Base-by-base conservation (phyloP, 2,888 invertebrate genomes). In the Cybosia mesomella region DNA sequence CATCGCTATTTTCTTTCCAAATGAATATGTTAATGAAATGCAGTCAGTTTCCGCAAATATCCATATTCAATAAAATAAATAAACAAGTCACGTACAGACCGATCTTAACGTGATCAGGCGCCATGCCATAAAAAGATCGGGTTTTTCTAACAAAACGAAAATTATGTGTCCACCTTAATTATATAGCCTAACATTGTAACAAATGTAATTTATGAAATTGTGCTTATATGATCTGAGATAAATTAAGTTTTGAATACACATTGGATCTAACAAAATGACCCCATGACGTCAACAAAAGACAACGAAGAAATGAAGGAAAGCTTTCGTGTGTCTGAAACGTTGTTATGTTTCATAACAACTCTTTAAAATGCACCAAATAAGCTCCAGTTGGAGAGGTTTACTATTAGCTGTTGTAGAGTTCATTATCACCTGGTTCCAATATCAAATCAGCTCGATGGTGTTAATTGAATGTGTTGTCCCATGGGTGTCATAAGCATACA, bases 91-190 rank as follows among this genome's bases (percentile, higher is more conserved):
- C 88, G 89, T 89, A 83, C 82, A 67, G 74, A 77, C 82, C 71
- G 83, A 86, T 83, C 79, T 77, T 77, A 75, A 79, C 83, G 22
- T 79, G 78, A 79, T 72, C 71, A 79, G 89, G 89, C 89, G 88
- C 89, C 88, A 83, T 80, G 71, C 93, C 93, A 82, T 92, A 91
- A 84, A 80, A 72, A 89, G 91, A 71, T 74, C 74, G 75, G 82
- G 89, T 91, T 92, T 91, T 91, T 91, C 89, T 90, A 88, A 82
- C 82, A 85, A 87, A 87, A 90, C 86, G 85, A 89, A 91, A 92
- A 91, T 91, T 90, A 91, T 90, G 86, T 84, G 85, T 85, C 85
- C 87, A 86, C 83, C 86, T 83, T 83, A 79, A 55, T 24, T 24
- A 55, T 49, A 59, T 58, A 59, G 28, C 28, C 49, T 58, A 71